Percentiles rank a stretch among this genome's conserved stretches.
These are phyloP conservation scores for Crotalus tigris DNA, from an alignment of 2,113 vertebrate genomes.

Conservation along the genomic window DNA sequence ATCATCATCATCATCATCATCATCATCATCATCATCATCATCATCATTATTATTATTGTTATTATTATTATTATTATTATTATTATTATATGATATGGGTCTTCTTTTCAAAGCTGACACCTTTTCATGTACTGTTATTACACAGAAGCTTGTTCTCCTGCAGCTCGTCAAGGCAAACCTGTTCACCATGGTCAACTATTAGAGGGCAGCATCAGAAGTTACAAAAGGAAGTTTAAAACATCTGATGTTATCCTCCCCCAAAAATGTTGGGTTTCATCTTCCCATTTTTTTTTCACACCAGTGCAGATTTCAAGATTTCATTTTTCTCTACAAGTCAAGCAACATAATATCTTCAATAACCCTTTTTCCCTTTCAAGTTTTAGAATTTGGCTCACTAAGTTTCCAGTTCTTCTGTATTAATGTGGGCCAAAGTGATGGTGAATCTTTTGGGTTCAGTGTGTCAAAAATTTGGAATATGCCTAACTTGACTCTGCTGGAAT, in stretches of 20 bases:
- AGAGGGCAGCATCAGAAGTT: neutral
- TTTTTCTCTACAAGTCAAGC: neutral
- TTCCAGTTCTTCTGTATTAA: neutral
- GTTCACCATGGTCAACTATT: neutral
- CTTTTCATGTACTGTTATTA: neutral
- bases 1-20: too few species aligned
- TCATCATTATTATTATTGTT: too few species aligned
- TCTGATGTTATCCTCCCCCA: neutral
- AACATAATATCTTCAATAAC: neutral
- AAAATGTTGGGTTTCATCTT: neutral
- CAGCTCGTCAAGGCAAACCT: neutral
- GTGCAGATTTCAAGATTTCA: neutral
- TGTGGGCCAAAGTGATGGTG: neutral
- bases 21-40: too few species aligned
- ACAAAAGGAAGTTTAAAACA: slow-evolving; percentile 4
- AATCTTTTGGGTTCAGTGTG: neutral
- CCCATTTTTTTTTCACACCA: neutral
- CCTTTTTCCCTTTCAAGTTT: neutral
- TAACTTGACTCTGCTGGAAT: neutral
- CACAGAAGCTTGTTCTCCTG: neutral
- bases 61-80: too few species aligned
- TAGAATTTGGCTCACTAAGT: neutral
- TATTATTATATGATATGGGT: neutral
- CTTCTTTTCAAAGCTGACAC: neutral
- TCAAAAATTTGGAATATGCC: neutral